Evolutionary conservation across 1,140 invertebrate genomes (phyloP).

Genomic region (Drosophila setifemur): DNA sequence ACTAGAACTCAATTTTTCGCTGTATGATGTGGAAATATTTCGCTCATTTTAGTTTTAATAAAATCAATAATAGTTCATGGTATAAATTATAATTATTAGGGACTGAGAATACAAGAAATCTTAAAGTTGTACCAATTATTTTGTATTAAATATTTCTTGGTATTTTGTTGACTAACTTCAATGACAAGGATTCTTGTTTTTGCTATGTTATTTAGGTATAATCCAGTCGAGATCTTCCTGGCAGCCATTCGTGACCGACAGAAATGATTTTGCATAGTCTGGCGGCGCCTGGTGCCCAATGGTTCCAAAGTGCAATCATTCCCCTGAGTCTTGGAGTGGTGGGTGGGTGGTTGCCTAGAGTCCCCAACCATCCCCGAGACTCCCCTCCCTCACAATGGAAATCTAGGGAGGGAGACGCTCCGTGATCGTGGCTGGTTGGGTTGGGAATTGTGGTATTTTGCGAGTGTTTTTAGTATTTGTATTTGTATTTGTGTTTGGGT

Average conservation of each 20-base stretch:
- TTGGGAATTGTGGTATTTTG: conserved; percentile 9
- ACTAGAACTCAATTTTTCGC: too few relatives aligned
- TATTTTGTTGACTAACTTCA: too few relatives aligned
- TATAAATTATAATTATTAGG: too few relatives aligned
- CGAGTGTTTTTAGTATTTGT: background rate
- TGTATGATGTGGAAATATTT: too few relatives aligned
- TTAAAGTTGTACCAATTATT: too few relatives aligned
- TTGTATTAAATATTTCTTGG: too few relatives aligned
- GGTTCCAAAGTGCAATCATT: conserved; percentile 63
- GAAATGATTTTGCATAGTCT: conserved; percentile 24
- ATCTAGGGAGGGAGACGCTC: background rate
- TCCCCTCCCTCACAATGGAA: background rate
- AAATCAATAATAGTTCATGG: too few relatives aligned
- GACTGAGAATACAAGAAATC: too few relatives aligned
- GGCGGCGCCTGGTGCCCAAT: conserved; percentile 49
- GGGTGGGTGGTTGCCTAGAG: conserved; percentile 53
- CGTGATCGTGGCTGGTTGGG: conserved; percentile 10
- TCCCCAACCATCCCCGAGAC: background rate
- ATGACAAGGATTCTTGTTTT: too few relatives aligned
- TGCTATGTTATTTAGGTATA: background rate
- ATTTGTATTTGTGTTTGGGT: conserved; percentile 66
- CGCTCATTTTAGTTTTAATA: too few relatives aligned
- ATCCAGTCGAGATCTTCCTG: background rate
- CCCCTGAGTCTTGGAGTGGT: conserved; percentile 44
- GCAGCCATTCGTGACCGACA: conserved; percentile 1